phyloP scores from a whole-genome alignment of 2,888 invertebrate genomes.

The Epinotia bilunana region DNA sequence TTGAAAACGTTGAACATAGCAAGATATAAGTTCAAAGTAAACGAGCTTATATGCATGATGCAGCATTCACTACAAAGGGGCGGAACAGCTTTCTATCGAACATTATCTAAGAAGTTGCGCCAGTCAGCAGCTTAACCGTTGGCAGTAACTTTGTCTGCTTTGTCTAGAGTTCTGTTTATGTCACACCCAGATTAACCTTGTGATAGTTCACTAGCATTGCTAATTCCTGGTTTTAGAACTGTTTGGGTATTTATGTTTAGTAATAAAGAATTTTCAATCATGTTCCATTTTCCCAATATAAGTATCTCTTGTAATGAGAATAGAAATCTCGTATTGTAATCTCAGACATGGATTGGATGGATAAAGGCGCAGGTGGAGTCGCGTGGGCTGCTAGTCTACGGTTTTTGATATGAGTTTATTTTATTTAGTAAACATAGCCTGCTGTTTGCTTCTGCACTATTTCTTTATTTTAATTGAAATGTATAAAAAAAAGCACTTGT shows the following conservation, averaged over 20 bases:
- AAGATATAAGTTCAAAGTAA: not conserved
- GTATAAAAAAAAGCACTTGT: too few relatives aligned
- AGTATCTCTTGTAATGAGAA: not conserved
- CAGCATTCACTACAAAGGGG: not conserved
- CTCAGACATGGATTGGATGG: too few relatives aligned
- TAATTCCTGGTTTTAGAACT: not conserved
- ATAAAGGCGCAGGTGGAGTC: too few relatives aligned
- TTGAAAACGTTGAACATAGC: not conserved
- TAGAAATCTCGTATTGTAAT: too few relatives aligned
- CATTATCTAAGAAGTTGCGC: conserved; percentile 13
- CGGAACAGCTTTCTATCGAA: conserved; percentile 11
- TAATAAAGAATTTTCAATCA: not conserved
- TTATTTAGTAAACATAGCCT: too few relatives aligned
- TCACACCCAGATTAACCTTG: conserved; percentile 1
- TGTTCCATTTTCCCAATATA: too few relatives aligned
- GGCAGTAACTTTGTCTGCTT: conserved; percentile 21
- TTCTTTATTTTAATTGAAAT: too few relatives aligned
- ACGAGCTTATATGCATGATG: not conserved
- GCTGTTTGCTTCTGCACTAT: too few relatives aligned
- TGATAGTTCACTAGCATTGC: not conserved
- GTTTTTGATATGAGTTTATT: too few relatives aligned
- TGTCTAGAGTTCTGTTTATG: conserved; percentile 18
- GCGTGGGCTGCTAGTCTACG: too few relatives aligned
- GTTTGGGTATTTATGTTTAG: not conserved
- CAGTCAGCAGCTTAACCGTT: conserved; percentile 17